Percentiles rank a stretch among this genome's conserved stretches.
Evolutionary conservation across 2,888 invertebrate species (phyloP).

Genomic region (Clunio marinus): DNA sequence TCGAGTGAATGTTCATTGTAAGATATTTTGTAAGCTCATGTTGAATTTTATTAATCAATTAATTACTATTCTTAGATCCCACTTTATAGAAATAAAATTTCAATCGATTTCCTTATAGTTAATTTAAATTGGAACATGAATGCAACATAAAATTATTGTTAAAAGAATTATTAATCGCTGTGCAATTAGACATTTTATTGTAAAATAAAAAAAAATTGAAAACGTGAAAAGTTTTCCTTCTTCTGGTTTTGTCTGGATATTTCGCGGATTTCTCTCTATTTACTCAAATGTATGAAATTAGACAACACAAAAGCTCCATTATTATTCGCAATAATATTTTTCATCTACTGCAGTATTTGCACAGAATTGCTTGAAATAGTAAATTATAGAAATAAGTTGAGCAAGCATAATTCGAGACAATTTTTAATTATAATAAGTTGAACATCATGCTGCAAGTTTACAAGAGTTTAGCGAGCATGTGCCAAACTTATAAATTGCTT

Average conservation of each 20-base stretch:
- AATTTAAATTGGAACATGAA: background rate
- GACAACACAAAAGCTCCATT: background rate
- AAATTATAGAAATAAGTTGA: no score
- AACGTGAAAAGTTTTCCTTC: conserved; percentile 19
- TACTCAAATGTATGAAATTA: background rate
- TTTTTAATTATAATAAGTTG: no score
- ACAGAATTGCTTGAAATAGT: no score
- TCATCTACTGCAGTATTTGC: no score
- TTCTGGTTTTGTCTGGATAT: background rate
- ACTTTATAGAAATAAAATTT: background rate
- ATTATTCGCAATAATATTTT: no score
- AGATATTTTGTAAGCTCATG: background rate
- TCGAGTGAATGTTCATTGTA: background rate
- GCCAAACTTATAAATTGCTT: no score
- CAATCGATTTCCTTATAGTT: background rate
- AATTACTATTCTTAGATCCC: background rate
- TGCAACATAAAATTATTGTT: background rate
- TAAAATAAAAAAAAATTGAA: conserved; percentile 34
- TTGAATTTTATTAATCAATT: background rate
- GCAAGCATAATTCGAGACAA: no score
- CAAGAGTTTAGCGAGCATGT: no score
- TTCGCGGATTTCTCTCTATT: background rate
- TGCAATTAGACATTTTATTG: conserved; percentile 34
- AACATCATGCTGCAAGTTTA: no score
- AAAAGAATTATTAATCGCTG: background rate